Evolutionary conservation across 30 jellyfish, hydroid and myxozoan genomes (phyloP).

Genomic region (Turritopsis dohrnii): DNA sequence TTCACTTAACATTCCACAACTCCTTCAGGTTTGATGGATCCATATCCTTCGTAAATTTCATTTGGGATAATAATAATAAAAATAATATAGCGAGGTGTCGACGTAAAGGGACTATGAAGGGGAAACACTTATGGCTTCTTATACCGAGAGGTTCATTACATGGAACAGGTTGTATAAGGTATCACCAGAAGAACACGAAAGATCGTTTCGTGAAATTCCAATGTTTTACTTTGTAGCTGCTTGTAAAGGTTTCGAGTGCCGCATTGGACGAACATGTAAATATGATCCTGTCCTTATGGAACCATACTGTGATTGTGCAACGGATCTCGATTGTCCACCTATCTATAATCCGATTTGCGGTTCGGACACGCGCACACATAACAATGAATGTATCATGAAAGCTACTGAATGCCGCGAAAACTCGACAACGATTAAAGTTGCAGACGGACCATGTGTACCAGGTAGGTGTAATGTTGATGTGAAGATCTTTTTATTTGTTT

Average conservation of each 20-base stretch:
- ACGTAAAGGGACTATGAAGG: background rate
- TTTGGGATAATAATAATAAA: too few relatives aligned
- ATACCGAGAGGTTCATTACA: too few relatives aligned
- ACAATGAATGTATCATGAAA: slow-evolving; percentile 43
- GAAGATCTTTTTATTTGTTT: background rate
- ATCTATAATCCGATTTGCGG: slow-evolving; percentile 44
- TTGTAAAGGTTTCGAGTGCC: slow-evolving; percentile 33
- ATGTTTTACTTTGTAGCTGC: slow-evolving; percentile 16
- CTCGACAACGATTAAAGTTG: slow-evolving; percentile 15
- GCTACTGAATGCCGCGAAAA: slow-evolving; percentile 26
- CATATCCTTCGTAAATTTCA: too few relatives aligned
- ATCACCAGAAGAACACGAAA: too few relatives aligned
- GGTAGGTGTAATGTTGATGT: slow-evolving; percentile 16
- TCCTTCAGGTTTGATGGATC: too few relatives aligned
- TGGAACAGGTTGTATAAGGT: too few relatives aligned
- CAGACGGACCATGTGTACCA: slow-evolving; percentile 27
- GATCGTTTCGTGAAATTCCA: too few relatives aligned
- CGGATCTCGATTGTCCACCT: slow-evolving; percentile 29
- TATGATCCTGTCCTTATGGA: background rate
- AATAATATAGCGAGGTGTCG: too few relatives aligned
- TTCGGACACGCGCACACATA: slow-evolving; percentile 40
- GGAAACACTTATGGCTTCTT: too few relatives aligned
- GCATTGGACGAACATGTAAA: slow-evolving; percentile 25
- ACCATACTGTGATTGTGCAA: slow-evolving; percentile 38
- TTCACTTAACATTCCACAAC: slow-evolving; percentile 21